Evolutionary conservation across 2,888 invertebrate species (phyloP), one percentile per base, ranked within the genome.

Genomic region (Pteria penguin): DNA sequence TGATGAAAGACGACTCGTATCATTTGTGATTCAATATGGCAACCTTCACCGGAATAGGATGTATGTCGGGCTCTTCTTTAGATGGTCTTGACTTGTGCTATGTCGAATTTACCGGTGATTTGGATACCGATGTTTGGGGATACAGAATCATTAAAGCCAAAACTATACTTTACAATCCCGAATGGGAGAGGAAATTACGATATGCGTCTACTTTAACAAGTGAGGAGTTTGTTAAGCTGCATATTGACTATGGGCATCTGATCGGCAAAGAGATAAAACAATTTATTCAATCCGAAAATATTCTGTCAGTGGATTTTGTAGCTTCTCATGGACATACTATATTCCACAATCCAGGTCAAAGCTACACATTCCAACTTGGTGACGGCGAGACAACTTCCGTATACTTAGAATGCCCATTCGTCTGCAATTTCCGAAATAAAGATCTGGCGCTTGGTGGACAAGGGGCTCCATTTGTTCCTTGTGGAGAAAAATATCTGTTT

Each of bases 31-130:
- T 14, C 24, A 63, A n/a, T n/a, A 90, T 90, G 90, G 72, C 87
- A 31, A 82, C 88, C 8, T 89, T 84, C 74, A 80, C 82, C 11
- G 89, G 88, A 4, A 83, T 91, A 3, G 91, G 91, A 3, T 79
- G 90, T 18, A 90, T 90, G 88, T 90, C 90, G 0, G 91, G 91
- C 1, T 84, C 89, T 2, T 90, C 90, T 0, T 70, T 90, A 65
- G 90, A 91, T 76, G 91, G 90, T 4, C 79, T 91, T 18, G 90
- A 91, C 75, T 67, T 90, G 1, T 90, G 90, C 71, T 88, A 85
- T 52, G 89, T 84, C 31, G 88, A 89, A 75, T 90, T 89, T 75
- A 87, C 87, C 4, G 87, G 89, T 0, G 89, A 89, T 68, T 63
- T 84, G 1, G 78, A 81, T 27, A 83, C 83, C 0, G 90, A 90